Percentiles rank a stretch among this genome's conserved stretches.
phyloP scores from a whole-genome alignment of 2,888 invertebrate genomes.

The Leucophenga maculata region DNA sequence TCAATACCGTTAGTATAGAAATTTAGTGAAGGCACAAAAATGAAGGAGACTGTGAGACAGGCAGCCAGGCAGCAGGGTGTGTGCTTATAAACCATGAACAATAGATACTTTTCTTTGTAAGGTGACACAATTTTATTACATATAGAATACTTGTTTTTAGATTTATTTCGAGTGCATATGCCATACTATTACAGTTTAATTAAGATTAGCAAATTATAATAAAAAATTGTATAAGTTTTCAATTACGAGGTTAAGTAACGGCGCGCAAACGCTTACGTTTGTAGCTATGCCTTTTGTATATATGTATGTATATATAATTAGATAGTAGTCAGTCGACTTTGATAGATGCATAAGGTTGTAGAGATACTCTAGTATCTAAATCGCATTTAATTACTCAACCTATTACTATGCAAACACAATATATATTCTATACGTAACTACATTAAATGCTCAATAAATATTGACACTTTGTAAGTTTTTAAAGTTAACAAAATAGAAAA shows the following conservation, averaged over 20 bases:
- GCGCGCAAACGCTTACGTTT: conserved; percentile 40
- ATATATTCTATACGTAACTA: too few relatives aligned
- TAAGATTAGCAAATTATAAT: not conserved
- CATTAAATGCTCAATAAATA: not conserved
- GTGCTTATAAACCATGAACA: conserved; percentile 15
- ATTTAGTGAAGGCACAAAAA: not conserved
- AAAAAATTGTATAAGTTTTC: conserved; percentile 35
- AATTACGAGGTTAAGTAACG: conserved; percentile 56
- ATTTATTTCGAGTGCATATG: not conserved
- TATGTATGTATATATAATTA: not conserved
- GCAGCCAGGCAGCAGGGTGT: not conserved
- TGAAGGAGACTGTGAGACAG: too few relatives aligned
- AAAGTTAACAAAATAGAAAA: too few relatives aligned
- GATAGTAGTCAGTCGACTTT: too few relatives aligned
- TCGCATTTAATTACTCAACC: not conserved
- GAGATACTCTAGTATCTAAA: not conserved
- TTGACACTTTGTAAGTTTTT: not conserved
- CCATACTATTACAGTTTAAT: not conserved
- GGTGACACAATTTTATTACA: not conserved
- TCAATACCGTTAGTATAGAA: conserved; percentile 25
- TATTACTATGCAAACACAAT: not conserved
- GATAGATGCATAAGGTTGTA: not conserved
- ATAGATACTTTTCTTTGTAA: not conserved
- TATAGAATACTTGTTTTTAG: too few relatives aligned
- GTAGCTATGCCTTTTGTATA: not conserved